A percentile compares a stretch with the other conserved stretches of the same genome.
Conservation (phyloP, 1,140 invertebrate genomes). For the Dendrolimus kikuchii region DNA sequence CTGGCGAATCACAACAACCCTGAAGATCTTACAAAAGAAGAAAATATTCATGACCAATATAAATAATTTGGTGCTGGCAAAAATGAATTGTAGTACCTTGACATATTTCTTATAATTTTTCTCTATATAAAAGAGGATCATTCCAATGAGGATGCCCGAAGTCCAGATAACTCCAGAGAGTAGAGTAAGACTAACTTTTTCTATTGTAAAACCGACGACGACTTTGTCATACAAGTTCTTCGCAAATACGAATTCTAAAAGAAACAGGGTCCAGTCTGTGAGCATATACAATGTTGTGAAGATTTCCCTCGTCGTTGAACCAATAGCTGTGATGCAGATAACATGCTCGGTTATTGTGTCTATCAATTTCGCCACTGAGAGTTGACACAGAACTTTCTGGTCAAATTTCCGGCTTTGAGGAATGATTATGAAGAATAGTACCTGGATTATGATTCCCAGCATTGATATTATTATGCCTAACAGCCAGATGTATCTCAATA, state of each 20-base stretch:
- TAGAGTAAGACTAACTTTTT: conserved; percentile 7
- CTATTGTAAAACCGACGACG: conserved; percentile 9
- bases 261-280: conserved; percentile 12
- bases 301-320: not conserved
- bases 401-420: conserved; percentile 13
- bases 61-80: conserved; percentile 13
- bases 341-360: conserved; percentile 16
- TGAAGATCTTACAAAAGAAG: conserved; percentile 18
- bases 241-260: conserved; percentile 20
- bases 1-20: conserved; percentile 13
- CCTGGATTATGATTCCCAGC: conserved; percentile 11
- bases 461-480: conserved; percentile 14
- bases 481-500: conserved; percentile 6
- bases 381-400: conserved; percentile 18
- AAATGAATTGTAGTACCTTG: conserved; percentile 2
- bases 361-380: conserved; percentile 11
- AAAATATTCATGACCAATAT: conserved; percentile 17
- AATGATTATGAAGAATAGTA: conserved; percentile 8
- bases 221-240: conserved; percentile 26
- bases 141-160: conserved; percentile 6
- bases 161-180: conserved; percentile 11
- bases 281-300: conserved; percentile 6
- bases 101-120: too few species aligned
- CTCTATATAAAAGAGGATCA: conserved; percentile 4
- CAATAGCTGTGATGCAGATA: not conserved